These are phyloP conservation scores for Chelonus formosanus DNA, from an alignment of 2,888 invertebrate genomes.

Conservation along the genomic window DNA sequence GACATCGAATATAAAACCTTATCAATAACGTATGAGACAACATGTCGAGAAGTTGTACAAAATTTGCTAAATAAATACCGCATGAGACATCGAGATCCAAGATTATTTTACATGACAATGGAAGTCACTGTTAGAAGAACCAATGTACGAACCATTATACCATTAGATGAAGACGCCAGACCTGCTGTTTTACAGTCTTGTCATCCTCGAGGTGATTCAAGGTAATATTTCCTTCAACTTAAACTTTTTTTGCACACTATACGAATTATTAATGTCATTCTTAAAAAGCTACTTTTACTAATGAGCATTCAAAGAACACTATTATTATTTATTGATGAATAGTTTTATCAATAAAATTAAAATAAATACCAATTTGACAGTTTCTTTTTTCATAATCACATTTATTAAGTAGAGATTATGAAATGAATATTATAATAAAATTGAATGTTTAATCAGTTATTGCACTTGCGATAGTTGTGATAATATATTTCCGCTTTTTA, in stretches of 20 bases:
- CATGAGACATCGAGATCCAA: conserved; percentile 91
- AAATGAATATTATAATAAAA: too few species aligned
- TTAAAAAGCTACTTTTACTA: too few species aligned
- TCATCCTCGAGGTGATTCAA: conserved; percentile 92
- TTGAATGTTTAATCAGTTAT: too few species aligned
- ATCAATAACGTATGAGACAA: conserved; percentile 87
- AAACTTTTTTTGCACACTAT: neutral
- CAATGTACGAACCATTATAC: conserved; percentile 81
- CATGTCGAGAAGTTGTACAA: conserved; percentile 85
- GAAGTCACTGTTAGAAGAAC: conserved; percentile 88
- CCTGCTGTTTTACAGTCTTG: conserved; percentile 93
- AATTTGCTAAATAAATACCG: conserved; percentile 87
- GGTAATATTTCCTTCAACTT: conserved; percentile 65
- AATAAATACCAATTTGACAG: too few species aligned
- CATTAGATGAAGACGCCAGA: conserved; percentile 86
- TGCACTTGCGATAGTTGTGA: too few species aligned
- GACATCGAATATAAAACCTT: conserved; percentile 97
- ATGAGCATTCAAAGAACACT: too few species aligned
- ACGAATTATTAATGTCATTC: too few species aligned
- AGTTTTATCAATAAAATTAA: too few species aligned
- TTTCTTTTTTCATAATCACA: too few species aligned
- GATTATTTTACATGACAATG: conserved; percentile 94
- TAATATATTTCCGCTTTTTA: too few species aligned
- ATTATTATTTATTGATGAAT: too few species aligned
- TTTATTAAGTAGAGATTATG: too few species aligned